These are phyloP conservation scores for Heliconius himera DNA, from an alignment of 1,140 invertebrate genomes.

Conservation along the genomic window DNA sequence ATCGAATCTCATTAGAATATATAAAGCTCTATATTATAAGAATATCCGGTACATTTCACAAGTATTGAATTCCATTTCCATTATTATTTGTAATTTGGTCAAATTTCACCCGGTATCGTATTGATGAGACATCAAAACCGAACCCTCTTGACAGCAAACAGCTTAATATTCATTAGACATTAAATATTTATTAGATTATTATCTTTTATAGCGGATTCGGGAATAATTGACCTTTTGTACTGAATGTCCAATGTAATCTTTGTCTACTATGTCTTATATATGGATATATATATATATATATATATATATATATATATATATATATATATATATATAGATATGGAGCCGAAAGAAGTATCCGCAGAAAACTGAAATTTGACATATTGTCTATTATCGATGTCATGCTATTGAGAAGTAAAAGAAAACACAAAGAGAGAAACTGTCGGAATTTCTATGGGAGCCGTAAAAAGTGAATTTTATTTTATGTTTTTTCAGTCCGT, in stretches of 20 bases:
- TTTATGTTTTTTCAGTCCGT: no score
- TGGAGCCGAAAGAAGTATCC: no score
- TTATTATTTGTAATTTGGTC: neutral
- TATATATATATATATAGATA: no score
- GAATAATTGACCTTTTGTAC: constrained; percentile 22
- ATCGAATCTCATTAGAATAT: neutral
- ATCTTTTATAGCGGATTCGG: constrained; percentile 23
- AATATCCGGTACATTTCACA: neutral
- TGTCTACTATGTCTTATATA: neutral
- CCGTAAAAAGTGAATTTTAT: no score
- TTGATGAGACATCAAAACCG: neutral
- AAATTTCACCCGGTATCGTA: constrained; percentile 2
- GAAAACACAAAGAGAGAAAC: no score
- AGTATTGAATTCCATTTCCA: neutral
- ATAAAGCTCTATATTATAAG: neutral
- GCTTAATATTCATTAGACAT: constrained; percentile 27
- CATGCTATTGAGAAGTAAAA: no score
- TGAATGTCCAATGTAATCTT: neutral
- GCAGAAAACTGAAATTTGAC: no score
- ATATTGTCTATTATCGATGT: no score
- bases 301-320: no score
- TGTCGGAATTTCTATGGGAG: no score
- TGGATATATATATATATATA: no score
- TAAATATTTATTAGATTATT: constrained; percentile 33
- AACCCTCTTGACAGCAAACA: constrained; percentile 16